These are phyloP conservation scores for Microtus agrestis DNA, from an alignment of 2,797 vertebrate genomes.

Conservation along the genomic window DNA sequence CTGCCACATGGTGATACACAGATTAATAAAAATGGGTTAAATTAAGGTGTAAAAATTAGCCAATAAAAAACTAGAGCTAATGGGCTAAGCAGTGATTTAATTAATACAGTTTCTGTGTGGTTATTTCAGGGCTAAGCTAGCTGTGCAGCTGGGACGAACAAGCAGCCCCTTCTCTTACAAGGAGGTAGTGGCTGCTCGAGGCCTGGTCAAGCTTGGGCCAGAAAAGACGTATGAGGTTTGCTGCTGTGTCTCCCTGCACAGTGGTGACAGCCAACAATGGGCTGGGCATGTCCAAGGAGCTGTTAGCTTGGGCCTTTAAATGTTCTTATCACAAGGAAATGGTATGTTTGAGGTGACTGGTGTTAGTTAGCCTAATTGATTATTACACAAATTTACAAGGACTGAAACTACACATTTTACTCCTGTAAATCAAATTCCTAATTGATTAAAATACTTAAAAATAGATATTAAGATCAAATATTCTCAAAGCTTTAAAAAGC, in stretches of 20 bases:
- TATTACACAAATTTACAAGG: not conserved
- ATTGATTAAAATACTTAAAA: not conserved
- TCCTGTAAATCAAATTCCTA: not conserved
- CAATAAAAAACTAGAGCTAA: no score
- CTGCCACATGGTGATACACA: no score
- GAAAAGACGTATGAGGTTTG: not conserved
- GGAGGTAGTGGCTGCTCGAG: not conserved
- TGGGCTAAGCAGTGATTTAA: no score
- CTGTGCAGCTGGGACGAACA: accelerated
- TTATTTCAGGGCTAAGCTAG: no score
- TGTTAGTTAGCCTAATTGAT: not conserved
- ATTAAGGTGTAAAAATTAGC: no score
- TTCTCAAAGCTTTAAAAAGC: not conserved
- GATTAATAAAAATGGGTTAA: no score
- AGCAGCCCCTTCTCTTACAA: no score
- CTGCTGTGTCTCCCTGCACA: not conserved
- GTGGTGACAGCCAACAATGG: not conserved
- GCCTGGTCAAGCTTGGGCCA: not conserved
- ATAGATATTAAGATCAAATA: not conserved
- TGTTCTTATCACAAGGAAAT: not conserved
- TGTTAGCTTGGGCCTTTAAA: not conserved
- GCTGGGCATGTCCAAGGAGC: not conserved
- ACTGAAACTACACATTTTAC: not conserved
- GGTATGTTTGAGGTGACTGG: not conserved
- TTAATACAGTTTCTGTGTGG: no score